Evolutionary conservation across 2,797 vertebrate genomes (phyloP).

Genomic region (Brachymystax lenok): DNA sequence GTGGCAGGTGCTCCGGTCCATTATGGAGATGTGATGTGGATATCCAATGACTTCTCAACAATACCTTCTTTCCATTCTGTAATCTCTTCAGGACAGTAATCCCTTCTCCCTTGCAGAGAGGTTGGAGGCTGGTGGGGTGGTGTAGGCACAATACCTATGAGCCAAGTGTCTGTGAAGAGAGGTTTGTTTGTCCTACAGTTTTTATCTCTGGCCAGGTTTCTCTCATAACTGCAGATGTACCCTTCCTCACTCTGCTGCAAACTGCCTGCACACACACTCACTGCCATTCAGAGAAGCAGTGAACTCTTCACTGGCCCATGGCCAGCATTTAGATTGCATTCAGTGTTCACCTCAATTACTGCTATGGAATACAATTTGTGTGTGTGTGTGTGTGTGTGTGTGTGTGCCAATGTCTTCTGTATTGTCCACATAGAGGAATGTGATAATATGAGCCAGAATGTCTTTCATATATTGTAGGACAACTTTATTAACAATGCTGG

Average conservation of each 20-base stretch:
- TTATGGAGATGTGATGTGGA: neutral
- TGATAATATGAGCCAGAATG: too few species aligned
- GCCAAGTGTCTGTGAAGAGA: neutral
- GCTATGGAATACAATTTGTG: neutral
- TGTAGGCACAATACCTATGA: neutral
- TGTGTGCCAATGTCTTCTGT: too few species aligned
- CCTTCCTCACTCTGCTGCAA: neutral
- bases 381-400: too few species aligned
- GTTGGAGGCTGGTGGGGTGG: neutral
- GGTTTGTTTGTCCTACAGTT: neutral
- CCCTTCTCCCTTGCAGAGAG: neutral
- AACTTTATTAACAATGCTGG: too few species aligned
- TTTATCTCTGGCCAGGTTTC: conserved; percentile 1
- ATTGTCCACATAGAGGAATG: too few species aligned
- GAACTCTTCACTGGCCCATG: neutral
- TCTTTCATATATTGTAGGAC: too few species aligned
- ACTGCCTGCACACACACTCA: neutral
- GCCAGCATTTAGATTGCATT: neutral
- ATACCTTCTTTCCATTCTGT: neutral
- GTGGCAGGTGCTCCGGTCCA: neutral
- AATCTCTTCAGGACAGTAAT: neutral
- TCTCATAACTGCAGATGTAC: conserved; percentile 3
- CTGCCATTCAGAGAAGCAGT: neutral
- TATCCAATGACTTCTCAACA: neutral
- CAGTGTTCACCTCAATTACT: neutral